Conservation (phyloP, 35 echinoderm and acorn worm species). For the Acanthaster planci region DNA sequence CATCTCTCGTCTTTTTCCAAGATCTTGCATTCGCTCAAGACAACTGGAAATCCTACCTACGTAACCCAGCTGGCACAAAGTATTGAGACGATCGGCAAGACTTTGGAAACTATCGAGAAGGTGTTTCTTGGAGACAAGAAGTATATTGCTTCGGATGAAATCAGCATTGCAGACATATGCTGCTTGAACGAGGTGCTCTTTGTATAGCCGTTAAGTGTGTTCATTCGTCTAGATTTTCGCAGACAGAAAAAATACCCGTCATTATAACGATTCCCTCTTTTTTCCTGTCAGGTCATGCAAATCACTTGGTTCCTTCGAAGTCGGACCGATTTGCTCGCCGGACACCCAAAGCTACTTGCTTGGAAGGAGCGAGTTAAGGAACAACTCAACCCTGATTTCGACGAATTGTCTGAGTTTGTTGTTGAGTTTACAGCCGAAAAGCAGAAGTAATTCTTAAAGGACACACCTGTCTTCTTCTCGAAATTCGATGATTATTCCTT, state of each 20-base stretch:
- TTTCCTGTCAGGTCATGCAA: constrained; percentile 21
- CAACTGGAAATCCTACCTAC: neutral
- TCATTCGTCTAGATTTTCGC: too few species aligned
- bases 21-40: neutral
- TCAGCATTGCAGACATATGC: constrained; percentile 6
- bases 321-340: neutral
- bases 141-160: neutral
- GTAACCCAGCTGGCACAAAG: neutral
- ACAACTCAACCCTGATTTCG: constrained; percentile 47
- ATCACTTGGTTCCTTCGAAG: too few species aligned
- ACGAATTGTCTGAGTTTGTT: neutral
- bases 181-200: neutral
- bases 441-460: neutral
- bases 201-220: too few species aligned
- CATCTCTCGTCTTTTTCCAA: neutral
- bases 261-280: too few species aligned
- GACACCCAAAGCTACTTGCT: constrained; percentile 30
- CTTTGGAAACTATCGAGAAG: neutral
- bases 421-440: neutral
- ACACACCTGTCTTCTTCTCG: too few species aligned
- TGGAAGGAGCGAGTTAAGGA: constrained; percentile 32
- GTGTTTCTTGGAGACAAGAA: neutral
- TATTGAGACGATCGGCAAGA: neutral
- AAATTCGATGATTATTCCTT: too few species aligned
- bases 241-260: too few species aligned